Base-by-base conservation (phyloP, 1,140 invertebrate species). In the Rhagoletis zephyria region DNA sequence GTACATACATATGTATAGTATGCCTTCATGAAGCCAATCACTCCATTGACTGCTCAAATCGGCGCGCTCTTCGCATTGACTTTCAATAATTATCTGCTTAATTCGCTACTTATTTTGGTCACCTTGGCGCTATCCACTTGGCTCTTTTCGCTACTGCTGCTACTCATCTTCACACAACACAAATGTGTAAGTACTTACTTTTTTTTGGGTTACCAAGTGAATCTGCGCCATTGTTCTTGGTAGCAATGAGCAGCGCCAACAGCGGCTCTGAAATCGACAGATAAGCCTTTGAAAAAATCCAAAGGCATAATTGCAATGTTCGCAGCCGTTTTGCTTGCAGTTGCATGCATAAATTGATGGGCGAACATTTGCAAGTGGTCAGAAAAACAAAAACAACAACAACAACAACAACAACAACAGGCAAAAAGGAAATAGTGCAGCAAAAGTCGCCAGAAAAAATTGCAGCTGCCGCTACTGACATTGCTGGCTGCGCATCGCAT, bases 291-390 rank as follows among this genome's bases (percentile, higher is more conserved):
- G 74, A 56, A 16, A 51, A 48, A 30, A 81, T 10, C n/a, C 74
- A 56, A 81, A 56, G 51, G 51, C 74, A 56, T 81, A 56, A 56
- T 81, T 81, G 74, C 74, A 81, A 81, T 81, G 16, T 30, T 42
- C 74, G 51, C 48, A 81, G 30, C 45, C 74, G 74, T 51, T 56
- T 56, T 81, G 42, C 42, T 14, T 12, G n/a, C 1, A 4, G 48
- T 81, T 56, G 74, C 74, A 81, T 81, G 74, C 74, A 81, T 81
- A 81, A 81, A 81, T 81, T 81, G 74, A 56, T 81, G 74, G 74
- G 74, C 74, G 42, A 81, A 81, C 74, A 81, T 81, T 81, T 81
- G 3, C 74, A 81, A 81, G 48, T 51, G 16, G 45, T 16, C 74
- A 56, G 56, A 56, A 81, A 81, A 16, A 77, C 10, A 74, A 7